Conservation (phyloP, 2,797 vertebrate genomes). For the Enteromius paludinosus region DNA sequence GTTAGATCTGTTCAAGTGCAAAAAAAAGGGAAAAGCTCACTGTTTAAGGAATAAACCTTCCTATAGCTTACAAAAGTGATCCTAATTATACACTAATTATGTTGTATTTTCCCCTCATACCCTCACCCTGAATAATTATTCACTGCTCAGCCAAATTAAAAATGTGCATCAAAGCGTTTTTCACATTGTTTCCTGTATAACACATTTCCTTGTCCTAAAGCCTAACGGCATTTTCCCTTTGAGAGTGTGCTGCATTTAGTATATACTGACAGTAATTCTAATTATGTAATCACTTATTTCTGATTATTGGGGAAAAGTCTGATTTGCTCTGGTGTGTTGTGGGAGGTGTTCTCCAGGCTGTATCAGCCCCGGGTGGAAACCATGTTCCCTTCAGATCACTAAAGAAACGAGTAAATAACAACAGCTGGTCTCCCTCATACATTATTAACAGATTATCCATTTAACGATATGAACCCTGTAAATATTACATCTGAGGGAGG, state of each 20-base stretch:
- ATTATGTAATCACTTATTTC: constrained; percentile 32
- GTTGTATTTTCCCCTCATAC: neutral
- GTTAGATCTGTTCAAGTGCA: neutral
- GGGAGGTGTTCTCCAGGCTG: constrained; percentile 54
- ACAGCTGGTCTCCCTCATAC: constrained; percentile 82
- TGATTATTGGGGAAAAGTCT: constrained; percentile 38
- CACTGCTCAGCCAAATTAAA: constrained; percentile 31
- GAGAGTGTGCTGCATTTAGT: constrained; percentile 22
- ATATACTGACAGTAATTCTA: constrained; percentile 30
- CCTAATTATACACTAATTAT: neutral
- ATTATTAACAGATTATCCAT: constrained; percentile 77
- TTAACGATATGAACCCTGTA: constrained; percentile 76
- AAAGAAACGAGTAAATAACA: constrained; percentile 74
- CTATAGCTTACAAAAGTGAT: constrained; percentile 2
- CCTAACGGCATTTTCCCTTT: neutral
- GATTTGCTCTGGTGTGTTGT: constrained; percentile 38
- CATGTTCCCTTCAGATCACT: constrained; percentile 58
- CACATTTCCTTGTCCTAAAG: constrained; percentile 32
- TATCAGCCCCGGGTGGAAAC: constrained; percentile 53
- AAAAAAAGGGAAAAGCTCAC: neutral
- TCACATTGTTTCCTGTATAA: constrained; percentile 12
- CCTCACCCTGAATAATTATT: constrained; percentile 19
- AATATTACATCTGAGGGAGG: constrained; percentile 81
- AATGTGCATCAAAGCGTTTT: constrained; percentile 1
- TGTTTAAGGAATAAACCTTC: neutral